Base-by-base conservation (phyloP, 2,888 invertebrate species). In the Crossocerus cetratus region DNA sequence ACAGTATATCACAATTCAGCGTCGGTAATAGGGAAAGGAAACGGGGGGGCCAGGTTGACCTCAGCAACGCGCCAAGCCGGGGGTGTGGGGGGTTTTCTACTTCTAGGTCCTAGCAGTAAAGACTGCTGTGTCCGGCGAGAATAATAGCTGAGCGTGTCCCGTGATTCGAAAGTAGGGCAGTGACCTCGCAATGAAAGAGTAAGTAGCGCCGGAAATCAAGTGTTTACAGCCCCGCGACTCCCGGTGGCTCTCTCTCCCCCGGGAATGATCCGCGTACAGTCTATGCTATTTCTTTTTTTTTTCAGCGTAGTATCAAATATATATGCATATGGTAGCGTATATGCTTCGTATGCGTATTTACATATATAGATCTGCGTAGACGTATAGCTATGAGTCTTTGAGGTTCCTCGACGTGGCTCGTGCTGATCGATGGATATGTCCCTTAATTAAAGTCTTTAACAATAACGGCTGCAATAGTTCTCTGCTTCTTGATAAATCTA, bases 221-320 rank as follows among this genome's bases (percentile, higher is more conserved):
- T 32, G 4, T 32, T 4, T 32, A 32, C 8, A 32, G 32, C 32
- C 23, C 32, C 32, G 32, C 32, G 32, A 32, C 11, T 11, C 32
- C 32, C 3, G 11, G 32, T 32, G 32, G 4, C 23, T 8, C 8
- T 32, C 4, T 49, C 53, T 72, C 45, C 23, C 22, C 42, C 45
- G 67, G 57, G 70, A 80, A 22, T 66, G 55, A 76, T 63, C 57
- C 53, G 57, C 65, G 73, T 53, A 53, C 49, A 14, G 16, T 56
- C 54, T 61, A 69, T 65, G 60, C 54, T 66, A 62, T 44, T 58
- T 65, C 74, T 70, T 64, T 64, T 59, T 58, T 65, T 73, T 70
- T 64, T 64, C 57, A 59, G 60, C 76, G 71, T 78, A 81, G 83
- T 85, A 85, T 86, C 86, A 86, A 86, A 86, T 86, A 84, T 86